Conservation (phyloP, 2,113 vertebrate genomes). For the Arenaria interpres region DNA sequence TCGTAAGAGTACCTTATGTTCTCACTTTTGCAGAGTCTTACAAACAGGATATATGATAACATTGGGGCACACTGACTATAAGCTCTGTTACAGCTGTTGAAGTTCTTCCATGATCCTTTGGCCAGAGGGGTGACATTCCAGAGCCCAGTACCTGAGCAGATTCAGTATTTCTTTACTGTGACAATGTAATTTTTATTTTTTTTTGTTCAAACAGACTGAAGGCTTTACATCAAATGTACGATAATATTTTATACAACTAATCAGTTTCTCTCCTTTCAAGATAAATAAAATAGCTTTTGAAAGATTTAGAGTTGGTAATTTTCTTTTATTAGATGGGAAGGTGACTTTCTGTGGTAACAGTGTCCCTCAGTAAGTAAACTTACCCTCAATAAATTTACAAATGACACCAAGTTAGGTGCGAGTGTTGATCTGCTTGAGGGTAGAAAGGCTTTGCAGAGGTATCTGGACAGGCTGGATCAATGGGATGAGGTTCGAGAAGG, state of each 20-base stretch:
- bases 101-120: neutral
- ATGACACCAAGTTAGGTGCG: too few species aligned
- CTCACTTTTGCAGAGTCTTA: slow-evolving; percentile 47
- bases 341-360: neutral
- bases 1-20: neutral
- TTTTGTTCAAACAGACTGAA: slow-evolving; percentile 54
- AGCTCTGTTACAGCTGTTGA: neutral
- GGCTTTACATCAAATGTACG: slow-evolving; percentile 65
- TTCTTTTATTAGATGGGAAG: neutral
- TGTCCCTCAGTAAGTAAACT: too few species aligned
- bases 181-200: neutral
- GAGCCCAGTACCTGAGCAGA: slow-evolving; percentile 1
- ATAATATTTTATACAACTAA: slow-evolving; percentile 74
- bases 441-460: too few species aligned
- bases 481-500: too few species aligned
- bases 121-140: neutral
- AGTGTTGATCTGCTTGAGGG: too few species aligned
- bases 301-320: slow-evolving; percentile 1
- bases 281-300: slow-evolving; percentile 76
- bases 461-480: too few species aligned
- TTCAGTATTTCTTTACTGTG: slow-evolving; percentile 36
- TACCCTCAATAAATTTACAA: too few species aligned
- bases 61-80: neutral
- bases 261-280: slow-evolving; percentile 62
- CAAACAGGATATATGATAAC: neutral